A percentile compares a stretch with the other conserved stretches of the same genome.
Conservation (phyloP, 1,140 invertebrate species). For the Ruditapes philippinarum region DNA sequence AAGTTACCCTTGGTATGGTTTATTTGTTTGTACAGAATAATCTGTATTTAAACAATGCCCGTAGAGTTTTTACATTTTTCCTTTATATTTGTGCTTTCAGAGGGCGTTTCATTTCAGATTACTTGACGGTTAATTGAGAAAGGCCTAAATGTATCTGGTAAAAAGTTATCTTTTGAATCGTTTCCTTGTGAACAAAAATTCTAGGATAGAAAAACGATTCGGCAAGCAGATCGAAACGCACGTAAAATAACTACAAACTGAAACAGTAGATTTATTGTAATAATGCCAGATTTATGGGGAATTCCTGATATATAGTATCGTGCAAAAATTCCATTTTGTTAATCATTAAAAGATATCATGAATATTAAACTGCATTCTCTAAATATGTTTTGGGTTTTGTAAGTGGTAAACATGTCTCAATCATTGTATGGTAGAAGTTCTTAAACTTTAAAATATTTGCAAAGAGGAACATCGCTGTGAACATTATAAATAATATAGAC, state of each 20-base stretch:
- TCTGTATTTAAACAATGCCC: too few relatives aligned
- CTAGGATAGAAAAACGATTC: too few relatives aligned
- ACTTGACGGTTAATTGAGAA: too few relatives aligned
- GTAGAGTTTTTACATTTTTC: too few relatives aligned
- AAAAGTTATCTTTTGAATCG: too few relatives aligned
- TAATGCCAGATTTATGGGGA: neutral
- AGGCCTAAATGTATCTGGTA: too few relatives aligned
- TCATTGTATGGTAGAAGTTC: neutral
- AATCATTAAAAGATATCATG: neutral
- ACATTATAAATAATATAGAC: neutral
- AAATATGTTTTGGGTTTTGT: neutral
- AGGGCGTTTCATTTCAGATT: too few relatives aligned
- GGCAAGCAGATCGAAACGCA: neutral
- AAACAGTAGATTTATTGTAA: neutral
- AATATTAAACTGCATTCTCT: neutral
- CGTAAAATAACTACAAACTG: neutral
- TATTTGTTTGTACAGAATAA: too few relatives aligned
- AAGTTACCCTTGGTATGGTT: too few relatives aligned
- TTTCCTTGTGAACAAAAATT: too few relatives aligned
- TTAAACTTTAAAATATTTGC: neutral
- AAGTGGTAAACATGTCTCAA: neutral
- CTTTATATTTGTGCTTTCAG: too few relatives aligned
- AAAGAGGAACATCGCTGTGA: neutral
- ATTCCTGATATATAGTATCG: neutral
- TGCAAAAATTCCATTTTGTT: neutral